Conservation (phyloP, 2,797 vertebrate species). For the Platalea minor region DNA sequence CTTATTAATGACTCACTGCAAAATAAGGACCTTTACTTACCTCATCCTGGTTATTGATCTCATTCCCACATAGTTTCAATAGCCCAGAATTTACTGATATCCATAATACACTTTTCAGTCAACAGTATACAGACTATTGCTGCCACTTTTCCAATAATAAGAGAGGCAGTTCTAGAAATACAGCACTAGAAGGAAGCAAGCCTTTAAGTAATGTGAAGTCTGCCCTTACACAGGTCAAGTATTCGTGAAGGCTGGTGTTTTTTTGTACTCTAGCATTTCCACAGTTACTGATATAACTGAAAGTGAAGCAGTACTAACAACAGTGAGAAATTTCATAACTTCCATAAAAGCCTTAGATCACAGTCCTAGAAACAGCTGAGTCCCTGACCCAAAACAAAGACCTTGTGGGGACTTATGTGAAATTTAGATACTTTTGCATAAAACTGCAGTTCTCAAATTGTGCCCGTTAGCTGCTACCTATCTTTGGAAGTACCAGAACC, state of each 20-base stretch:
- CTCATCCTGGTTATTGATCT: neutral
- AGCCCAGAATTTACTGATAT: neutral
- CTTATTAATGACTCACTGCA: neutral
- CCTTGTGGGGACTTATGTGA: neutral
- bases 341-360: neutral
- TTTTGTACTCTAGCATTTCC: neutral
- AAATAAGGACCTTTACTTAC: neutral
- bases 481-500: neutral
- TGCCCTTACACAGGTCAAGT: neutral
- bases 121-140: neutral
- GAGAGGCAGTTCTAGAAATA: neutral
- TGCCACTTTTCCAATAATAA: neutral
- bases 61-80: neutral
- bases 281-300: neutral
- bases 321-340: neutral
- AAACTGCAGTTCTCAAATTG: neutral
- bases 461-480: neutral
- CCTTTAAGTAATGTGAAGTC: neutral
- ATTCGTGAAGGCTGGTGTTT: neutral
- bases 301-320: neutral
- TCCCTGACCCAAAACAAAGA: neutral
- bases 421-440: neutral
- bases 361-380: neutral
- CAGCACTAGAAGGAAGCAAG: neutral
- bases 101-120: neutral